phyloP scores from a whole-genome alignment of 1,140 invertebrate genomes.

The Chrysoperla carnea region DNA sequence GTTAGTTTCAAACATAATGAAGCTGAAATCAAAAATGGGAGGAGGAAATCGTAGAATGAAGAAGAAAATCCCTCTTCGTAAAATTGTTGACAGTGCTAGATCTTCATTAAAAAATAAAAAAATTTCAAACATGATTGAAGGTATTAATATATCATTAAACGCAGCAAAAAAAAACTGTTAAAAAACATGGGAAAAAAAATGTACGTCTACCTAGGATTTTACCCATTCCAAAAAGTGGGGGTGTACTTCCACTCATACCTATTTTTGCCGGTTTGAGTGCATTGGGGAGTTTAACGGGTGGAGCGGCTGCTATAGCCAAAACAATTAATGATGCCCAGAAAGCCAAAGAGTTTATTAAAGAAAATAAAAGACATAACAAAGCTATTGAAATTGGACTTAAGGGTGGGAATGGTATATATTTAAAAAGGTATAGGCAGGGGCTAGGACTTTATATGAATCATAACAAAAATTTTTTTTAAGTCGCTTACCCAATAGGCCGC shows the following conservation, averaged over 20 bases:
- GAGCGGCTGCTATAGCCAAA: slow-evolving; percentile 8
- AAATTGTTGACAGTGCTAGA: neutral
- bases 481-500: too few relatives aligned
- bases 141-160: too few relatives aligned
- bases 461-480: neutral
- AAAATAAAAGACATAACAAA: slow-evolving; percentile 7
- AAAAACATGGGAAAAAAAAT: slow-evolving; percentile 1
- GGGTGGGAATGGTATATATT: slow-evolving; percentile 10
- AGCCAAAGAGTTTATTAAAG: slow-evolving; percentile 1
- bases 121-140: neutral
- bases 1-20: slow-evolving; percentile 1
- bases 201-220: slow-evolving; percentile 4
- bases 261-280: slow-evolving; percentile 10
- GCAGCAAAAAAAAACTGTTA: neutral
- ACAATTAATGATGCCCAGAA: slow-evolving; percentile 6
- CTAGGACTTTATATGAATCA: slow-evolving; percentile 2
- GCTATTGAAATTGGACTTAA: slow-evolving; percentile 6
- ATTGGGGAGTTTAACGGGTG: slow-evolving; percentile 4
- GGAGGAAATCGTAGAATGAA: neutral
- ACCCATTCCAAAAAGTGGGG: slow-evolving; percentile 6
- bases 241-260: slow-evolving; percentile 6
- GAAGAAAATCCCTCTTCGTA: neutral
- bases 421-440: slow-evolving; percentile 9
- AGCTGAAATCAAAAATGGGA: neutral
- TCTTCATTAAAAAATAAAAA: neutral